A percentile compares a stretch with the other conserved stretches of the same genome.
phyloP scores from a whole-genome alignment of 2,797 vertebrate genomes.

The Crypturellus tataupa region DNA sequence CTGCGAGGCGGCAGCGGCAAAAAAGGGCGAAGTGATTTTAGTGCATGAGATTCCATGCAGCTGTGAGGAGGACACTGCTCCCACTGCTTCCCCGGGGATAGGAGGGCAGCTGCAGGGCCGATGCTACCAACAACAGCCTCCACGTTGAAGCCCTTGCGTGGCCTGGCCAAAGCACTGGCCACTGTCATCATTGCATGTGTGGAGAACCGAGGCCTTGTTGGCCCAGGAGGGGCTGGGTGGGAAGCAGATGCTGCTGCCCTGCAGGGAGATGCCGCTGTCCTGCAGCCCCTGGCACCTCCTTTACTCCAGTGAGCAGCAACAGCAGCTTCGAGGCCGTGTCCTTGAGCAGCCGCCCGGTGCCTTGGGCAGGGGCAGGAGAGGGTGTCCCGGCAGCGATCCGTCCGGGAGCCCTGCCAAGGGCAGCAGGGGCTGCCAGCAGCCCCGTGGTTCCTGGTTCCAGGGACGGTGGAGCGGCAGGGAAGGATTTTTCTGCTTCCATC shows the following conservation, averaged over 20 bases:
- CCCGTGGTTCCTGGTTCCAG: not conserved
- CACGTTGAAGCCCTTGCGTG: not conserved
- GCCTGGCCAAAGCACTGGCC: too few species aligned
- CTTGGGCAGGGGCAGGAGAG: not conserved
- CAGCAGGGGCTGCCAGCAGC: not conserved
- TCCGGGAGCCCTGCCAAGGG: not conserved
- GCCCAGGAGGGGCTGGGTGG: not conserved
- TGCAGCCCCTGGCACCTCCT: too few species aligned
- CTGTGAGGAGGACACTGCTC: not conserved
- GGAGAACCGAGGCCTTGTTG: too few species aligned
- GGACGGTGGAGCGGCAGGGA: not conserved
- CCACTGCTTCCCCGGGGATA: too few species aligned
- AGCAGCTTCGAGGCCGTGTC: not conserved
- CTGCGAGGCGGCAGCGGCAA: not conserved
- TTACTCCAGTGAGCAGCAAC: not conserved
- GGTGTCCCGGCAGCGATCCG: not conserved
- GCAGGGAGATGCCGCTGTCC: not conserved
- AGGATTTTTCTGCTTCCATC: conserved; percentile 47
- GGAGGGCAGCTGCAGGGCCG: too few species aligned
- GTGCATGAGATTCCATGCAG: not conserved
- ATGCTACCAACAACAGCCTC: too few species aligned
- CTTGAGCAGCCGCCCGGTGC: too few species aligned
- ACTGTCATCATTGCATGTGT: too few species aligned
- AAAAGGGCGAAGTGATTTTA: not conserved
- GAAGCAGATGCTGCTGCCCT: too few species aligned